Evolutionary conservation across 37 sponge, comb jelly and placozoan genomes (phyloP), one percentile per base, ranked within the genome.

Genomic region (Sycon ciliatum): DNA sequence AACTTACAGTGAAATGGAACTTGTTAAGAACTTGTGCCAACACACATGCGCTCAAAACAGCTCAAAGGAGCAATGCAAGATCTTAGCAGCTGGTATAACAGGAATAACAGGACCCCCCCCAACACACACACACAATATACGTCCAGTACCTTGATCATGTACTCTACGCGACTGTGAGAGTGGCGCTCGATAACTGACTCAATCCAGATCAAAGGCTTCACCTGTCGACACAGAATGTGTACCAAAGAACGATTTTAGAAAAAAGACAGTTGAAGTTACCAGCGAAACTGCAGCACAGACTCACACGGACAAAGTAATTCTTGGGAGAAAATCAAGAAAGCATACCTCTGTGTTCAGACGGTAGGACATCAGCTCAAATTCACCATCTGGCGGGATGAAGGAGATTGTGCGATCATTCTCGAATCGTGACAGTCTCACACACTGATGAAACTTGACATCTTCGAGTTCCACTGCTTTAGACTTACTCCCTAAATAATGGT

Each of bases 341-440:
- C 69, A 11, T 60, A 82, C 85, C 38, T 79, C 93, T 13, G 92
- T 88, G 60, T 72, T 95, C 28, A 95, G 77, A 22, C 97, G 78
- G 62, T 95, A 95, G 1, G 93, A 92, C 97, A 95, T 95, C 66
- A 95, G 61, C 74, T 95, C 97, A 82, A 95, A 95, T 65, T 91
- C 92, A 37, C 97, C 97, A 57, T 95, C 97, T 16, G 97, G 97
- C 1, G 97, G 97, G 11, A 95, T 68, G 66, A 95, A 95, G 3
- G 97, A 95, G 29, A 95, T 95, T 27, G 97, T 95, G 4, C 97
- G 83, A 60, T 95, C 97, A 69, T 90, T 91, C 55, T 95, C 97
- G 75, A 95, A 95, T 26, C 97, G 80, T 11, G 97, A 95, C 57
- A 95, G 79, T 31, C 97, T 79, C 31, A 95, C 97, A 78, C 97